These are phyloP conservation scores for Oscheius sp. DNA, from an alignment of 2,888 invertebrate genomes.

Conservation along the genomic window DNA sequence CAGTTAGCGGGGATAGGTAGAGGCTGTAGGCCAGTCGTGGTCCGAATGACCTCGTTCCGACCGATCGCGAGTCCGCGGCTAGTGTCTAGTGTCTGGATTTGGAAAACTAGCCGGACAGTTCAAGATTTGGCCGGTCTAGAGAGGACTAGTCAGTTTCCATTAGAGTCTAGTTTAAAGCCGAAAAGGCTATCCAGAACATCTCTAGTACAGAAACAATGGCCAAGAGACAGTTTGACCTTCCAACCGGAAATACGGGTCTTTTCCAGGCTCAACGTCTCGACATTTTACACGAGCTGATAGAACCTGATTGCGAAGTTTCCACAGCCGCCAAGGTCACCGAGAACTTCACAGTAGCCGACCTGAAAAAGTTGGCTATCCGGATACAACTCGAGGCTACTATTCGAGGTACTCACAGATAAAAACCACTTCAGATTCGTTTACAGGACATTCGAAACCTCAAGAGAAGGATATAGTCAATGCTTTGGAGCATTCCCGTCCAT, in stretches of 20 bases:
- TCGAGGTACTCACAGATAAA: slow-evolving; percentile 23
- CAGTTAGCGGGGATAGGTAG: slow-evolving; percentile 22
- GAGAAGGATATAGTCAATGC: slow-evolving; percentile 29
- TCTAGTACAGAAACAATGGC: not conserved
- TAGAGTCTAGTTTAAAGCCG: too few species aligned
- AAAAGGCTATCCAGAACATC: not conserved
- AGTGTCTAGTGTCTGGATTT: slow-evolving; percentile 2
- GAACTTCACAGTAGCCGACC: slow-evolving; percentile 38
- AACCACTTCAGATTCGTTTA: not conserved
- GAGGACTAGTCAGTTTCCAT: too few species aligned
- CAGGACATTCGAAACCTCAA: slow-evolving; percentile 2
- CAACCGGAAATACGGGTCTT: not conserved
- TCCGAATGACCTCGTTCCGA: slow-evolving; percentile 27
- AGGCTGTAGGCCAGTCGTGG: slow-evolving; percentile 14
- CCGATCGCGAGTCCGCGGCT: slow-evolving; percentile 17
- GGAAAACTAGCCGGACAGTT: too few species aligned
- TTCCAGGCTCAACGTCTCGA: slow-evolving; percentile 32
- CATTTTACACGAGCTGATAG: slow-evolving; percentile 29
- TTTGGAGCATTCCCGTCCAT: slow-evolving; percentile 30
- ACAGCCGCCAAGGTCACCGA: slow-evolving; percentile 36
- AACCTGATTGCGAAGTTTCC: slow-evolving; percentile 36
- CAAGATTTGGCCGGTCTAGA: too few species aligned
- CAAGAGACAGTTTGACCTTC: not conserved
- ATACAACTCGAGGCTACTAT: slow-evolving; percentile 31
- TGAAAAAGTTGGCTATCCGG: slow-evolving; percentile 33